Percentiles rank a stretch among this genome's conserved stretches.
phyloP scores from a whole-genome alignment of 2,797 vertebrate genomes.

The Poeciliopsis gracilis region DNA sequence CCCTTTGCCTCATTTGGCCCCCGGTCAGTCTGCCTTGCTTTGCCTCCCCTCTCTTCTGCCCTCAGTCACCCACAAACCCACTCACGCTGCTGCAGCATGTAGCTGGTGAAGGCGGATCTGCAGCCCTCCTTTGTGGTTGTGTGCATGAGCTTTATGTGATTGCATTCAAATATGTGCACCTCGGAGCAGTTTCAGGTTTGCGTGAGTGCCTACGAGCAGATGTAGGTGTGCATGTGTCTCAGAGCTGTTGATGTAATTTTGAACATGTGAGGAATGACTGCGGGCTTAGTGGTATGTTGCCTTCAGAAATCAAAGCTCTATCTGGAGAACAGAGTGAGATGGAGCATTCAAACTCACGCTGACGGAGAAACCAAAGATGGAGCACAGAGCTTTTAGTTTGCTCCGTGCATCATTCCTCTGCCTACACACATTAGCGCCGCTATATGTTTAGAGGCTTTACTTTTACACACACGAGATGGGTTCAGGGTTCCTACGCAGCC shows the following conservation, averaged over 20 bases:
- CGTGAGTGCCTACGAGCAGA: conserved; percentile 4
- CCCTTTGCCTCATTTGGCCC: conserved; percentile 37
- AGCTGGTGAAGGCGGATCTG: conserved; percentile 35
- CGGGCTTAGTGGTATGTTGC: conserved; percentile 45
- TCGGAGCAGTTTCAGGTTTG: conserved; percentile 48
- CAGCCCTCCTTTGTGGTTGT: conserved; percentile 44
- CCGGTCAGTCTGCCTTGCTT: conserved; percentile 52
- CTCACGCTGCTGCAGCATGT: conserved; percentile 17
- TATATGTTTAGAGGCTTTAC: conserved; percentile 8
- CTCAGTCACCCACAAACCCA: conserved; percentile 38
- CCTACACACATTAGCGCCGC: conserved; percentile 7
- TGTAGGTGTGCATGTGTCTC: conserved; percentile 32
- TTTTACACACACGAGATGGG: conserved; percentile 8
- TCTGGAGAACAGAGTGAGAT: conserved; percentile 54
- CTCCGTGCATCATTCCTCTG: conserved; percentile 19
- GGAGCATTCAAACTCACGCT: conserved; percentile 61
- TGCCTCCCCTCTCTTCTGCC: conserved; percentile 37
- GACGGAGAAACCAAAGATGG: conserved; percentile 46
- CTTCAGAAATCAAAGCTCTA: conserved; percentile 57
- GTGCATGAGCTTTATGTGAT: conserved; percentile 40
- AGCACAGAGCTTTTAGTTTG: conserved; percentile 64
- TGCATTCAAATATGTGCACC: conserved; percentile 32
- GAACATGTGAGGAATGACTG: conserved; percentile 53
- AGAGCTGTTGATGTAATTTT: conserved; percentile 44
- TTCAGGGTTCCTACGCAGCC: not conserved